Evolutionary conservation across 1,140 invertebrate species (phyloP).

Genomic region (Procambarus clarkii): DNA sequence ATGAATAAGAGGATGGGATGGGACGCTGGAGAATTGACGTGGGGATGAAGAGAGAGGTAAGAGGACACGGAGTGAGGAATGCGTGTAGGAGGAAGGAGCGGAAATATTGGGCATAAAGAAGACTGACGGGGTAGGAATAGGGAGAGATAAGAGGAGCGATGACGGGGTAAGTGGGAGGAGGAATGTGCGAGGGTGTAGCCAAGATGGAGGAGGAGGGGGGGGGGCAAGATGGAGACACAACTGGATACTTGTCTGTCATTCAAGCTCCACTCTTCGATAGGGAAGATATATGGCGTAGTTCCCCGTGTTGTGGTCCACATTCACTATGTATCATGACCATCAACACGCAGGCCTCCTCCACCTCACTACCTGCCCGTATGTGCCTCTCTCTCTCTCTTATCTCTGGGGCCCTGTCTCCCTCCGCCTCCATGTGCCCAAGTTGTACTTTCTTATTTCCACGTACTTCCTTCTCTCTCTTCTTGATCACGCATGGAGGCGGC

Average conservation of each 20-base stretch:
- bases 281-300: neutral
- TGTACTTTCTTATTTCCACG: too few species aligned
- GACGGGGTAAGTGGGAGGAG: neutral
- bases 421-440: too few species aligned
- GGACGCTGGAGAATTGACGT: too few species aligned
- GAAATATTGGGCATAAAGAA: too few species aligned
- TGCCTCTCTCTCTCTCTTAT: neutral
- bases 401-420: neutral
- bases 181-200: neutral
- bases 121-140: too few species aligned
- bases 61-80: too few species aligned
- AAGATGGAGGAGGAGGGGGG: neutral
- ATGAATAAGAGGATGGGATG: too few species aligned
- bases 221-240: neutral
- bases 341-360: neutral
- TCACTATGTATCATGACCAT: neutral
- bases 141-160: neutral
- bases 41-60: too few species aligned
- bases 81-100: too few species aligned
- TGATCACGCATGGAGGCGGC: too few species aligned
- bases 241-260: neutral
- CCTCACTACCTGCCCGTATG: neutral
- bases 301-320: too few species aligned
- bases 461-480: too few species aligned
- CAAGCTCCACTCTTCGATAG: neutral